A percentile compares a stretch with the other conserved stretches of the same genome.
Evolutionary conservation across 2,797 vertebrate genomes (phyloP).

Genomic region (Alcedo quadribrachys): DNA sequence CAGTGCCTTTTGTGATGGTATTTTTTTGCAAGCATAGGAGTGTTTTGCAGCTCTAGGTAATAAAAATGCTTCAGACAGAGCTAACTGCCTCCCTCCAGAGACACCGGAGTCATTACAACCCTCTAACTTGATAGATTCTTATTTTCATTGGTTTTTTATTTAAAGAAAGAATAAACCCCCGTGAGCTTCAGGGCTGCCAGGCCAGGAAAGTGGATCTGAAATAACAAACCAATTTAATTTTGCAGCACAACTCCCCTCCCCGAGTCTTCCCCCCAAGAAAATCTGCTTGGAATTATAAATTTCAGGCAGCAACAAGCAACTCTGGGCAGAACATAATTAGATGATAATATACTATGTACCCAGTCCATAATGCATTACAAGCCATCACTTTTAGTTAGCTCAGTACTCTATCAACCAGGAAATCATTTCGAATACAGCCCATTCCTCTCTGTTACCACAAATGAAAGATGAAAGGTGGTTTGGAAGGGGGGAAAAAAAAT

Average conservation of each 20-base stretch:
- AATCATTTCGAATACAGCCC: not conserved
- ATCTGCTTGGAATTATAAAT: not conserved
- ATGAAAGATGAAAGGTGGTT: not conserved
- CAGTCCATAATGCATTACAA: not conserved
- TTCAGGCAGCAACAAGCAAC: not conserved
- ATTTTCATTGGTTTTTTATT: conserved; percentile 24
- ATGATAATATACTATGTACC: not conserved
- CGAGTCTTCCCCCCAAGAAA: not conserved
- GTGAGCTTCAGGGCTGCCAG: not conserved
- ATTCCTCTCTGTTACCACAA: not conserved
- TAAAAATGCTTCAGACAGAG: not conserved
- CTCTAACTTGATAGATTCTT: not conserved
- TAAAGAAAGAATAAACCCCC: not conserved
- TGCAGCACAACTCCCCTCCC: not conserved
- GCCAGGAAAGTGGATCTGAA: not conserved
- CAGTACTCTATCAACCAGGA: not conserved
- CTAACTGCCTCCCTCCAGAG: not conserved
- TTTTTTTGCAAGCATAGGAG: not conserved
- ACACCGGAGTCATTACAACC: not conserved
- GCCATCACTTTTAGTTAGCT: not conserved
- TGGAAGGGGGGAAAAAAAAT: not conserved
- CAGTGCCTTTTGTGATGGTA: too few relatives aligned
- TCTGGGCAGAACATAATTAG: not conserved
- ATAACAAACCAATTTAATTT: not conserved
- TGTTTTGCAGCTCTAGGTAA: not conserved